phyloP scores from a whole-genome alignment of 2,113 vertebrate genomes.

The Chlamydotis undulata region DNA sequence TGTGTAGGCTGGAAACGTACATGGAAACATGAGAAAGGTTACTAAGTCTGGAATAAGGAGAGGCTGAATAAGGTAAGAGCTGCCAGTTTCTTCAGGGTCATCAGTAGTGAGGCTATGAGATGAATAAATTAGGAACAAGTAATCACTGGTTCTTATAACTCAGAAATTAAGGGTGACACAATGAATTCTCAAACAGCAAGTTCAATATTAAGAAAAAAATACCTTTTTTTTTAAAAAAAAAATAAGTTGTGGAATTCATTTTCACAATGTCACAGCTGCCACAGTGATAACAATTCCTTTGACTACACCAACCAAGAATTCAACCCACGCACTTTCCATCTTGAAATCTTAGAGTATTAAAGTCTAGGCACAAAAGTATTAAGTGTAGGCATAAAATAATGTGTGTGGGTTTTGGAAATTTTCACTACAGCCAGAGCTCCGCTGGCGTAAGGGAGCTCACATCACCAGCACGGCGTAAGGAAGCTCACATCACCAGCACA shows the following conservation, averaged over 20 bases:
- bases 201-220: not conserved
- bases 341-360: not conserved
- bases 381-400: not conserved
- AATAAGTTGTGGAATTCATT: not conserved
- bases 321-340: not conserved
- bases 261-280: not conserved
- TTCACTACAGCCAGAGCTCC: not conserved
- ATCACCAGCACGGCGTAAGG: not conserved
- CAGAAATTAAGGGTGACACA: not conserved
- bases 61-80: not conserved
- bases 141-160: not conserved
- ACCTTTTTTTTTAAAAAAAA: too few species aligned
- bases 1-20: not conserved
- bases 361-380: too few species aligned
- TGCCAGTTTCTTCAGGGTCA: not conserved
- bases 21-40: not conserved
- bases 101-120: not conserved
- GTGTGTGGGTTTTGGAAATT: not conserved
- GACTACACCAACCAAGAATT: not conserved
- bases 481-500: not conserved
- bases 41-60: not conserved
- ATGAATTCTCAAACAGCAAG: not conserved
- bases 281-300: not conserved
- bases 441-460: not conserved
- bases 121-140: not conserved